Evolutionary conservation across 2,797 vertebrate genomes (phyloP).

Genomic region (Antennarius maculatus): DNA sequence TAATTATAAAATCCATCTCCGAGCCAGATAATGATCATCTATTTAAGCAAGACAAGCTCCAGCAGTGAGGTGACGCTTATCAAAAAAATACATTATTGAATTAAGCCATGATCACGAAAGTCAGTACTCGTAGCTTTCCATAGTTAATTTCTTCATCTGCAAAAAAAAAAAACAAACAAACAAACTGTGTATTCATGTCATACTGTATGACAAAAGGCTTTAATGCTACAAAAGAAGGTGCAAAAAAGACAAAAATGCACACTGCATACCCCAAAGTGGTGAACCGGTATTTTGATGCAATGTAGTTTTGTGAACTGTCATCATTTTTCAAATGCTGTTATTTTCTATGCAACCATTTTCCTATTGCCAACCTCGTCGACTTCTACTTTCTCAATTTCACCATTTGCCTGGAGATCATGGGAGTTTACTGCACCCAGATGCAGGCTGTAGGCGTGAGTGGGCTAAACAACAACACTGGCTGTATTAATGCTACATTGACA

Average conservation of each 20-base stretch:
- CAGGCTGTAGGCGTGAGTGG: constrained; percentile 16
- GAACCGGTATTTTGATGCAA: not conserved
- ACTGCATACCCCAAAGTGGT: not conserved
- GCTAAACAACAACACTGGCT: constrained; percentile 15
- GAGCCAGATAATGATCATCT: constrained; percentile 61
- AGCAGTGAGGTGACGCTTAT: constrained; percentile 28
- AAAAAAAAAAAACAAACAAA: constrained; percentile 2
- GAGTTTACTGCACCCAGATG: constrained; percentile 11
- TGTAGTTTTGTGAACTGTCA: not conserved
- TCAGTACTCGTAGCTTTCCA: not conserved
- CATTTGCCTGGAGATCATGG: constrained; percentile 12
- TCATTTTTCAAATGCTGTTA: not conserved
- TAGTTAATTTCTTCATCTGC: constrained; percentile 8
- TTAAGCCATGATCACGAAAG: constrained; percentile 1
- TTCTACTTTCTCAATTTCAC: constrained; percentile 2
- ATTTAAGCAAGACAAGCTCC: constrained; percentile 50
- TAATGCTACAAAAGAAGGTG: not conserved
- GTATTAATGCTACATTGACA: not conserved
- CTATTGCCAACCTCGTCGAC: not conserved
- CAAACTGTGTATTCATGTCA: not conserved
- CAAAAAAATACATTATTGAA: constrained; percentile 22
- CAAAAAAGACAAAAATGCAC: not conserved
- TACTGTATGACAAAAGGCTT: not conserved
- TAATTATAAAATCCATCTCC: constrained; percentile 58
- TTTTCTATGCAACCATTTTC: not conserved